Base-by-base conservation (phyloP, 1,140 invertebrate genomes). In the Lerema accius region DNA sequence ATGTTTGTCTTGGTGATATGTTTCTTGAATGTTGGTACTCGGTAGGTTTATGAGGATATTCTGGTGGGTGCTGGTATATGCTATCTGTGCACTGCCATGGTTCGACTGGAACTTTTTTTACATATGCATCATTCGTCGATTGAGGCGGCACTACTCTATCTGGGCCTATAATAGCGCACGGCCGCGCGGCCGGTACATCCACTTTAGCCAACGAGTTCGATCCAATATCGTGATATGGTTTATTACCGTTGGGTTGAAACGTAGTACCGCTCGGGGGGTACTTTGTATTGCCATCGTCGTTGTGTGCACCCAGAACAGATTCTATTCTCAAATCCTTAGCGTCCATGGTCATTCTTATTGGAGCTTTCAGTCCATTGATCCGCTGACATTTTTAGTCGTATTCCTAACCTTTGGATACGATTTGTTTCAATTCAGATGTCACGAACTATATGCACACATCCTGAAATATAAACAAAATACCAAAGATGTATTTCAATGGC, bases 1-100 rank as follows among this genome's bases (percentile, higher is more conserved):
- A 91, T 73, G 90, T 91, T 76, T 90, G 86, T 80, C 90, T 78
- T 23, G 90, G 90, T 62, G 90, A 91, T 81, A 91, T 91, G 73
- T 91, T 90, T 71, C 87, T 80, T 45, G 80, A 70, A 51, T 80
- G 83, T 45, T 82, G 73, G 63, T 82, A 88, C 15, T 84, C 82
- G 15, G 79, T 48, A 48, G 80, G 63, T 61, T 85, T 88, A 49
- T 74, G 80, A 43, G 78, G 74, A 68, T 82, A 83, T 17, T 89
- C 83, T 50, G 86, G 76, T 64, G 75, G 76, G 23, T 74, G 73
- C 28, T 69, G 80, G 50, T 85, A 84, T 49, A 64, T 14, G 62
- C 71, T 77, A 42, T 83, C 85, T 49, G 76, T 35, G 63, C 70
- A 72, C 42, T 72, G 73, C 85, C 85, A 88, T 65, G 79, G 63